phyloP scores from a whole-genome alignment of 2,113 vertebrate genomes.

The Ailuropoda melanoleuca region DNA sequence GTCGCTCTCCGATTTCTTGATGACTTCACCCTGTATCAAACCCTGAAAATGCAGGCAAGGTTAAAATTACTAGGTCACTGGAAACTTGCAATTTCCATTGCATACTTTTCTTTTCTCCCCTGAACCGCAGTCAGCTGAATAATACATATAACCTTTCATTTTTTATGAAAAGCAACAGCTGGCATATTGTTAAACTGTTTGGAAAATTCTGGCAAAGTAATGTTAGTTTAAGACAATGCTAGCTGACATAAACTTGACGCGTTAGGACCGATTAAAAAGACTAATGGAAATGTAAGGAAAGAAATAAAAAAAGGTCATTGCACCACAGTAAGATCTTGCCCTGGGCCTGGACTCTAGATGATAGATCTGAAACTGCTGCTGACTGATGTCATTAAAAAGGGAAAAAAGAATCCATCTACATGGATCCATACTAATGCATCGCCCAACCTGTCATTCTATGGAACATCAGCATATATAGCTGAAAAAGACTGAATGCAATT shows the following conservation, averaged over 20 bases:
- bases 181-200: conserved; percentile 53
- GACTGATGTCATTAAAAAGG: background rate
- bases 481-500: background rate
- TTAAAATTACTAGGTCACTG: background rate
- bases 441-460: background rate
- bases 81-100: background rate
- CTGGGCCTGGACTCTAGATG: conserved; percentile 45
- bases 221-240: conserved; percentile 65
- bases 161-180: conserved; percentile 67
- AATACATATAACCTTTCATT: conserved; percentile 57
- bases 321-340: background rate
- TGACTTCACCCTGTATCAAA: background rate
- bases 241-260: conserved; percentile 38
- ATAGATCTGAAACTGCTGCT: conserved; percentile 33
- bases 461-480: background rate
- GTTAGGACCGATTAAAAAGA: conserved; percentile 49
- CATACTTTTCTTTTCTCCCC: background rate
- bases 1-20: background rate
- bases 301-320: conserved; percentile 53
- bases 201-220: conserved; percentile 57
- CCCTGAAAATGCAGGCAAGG: background rate
- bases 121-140: background rate
- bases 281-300: background rate
- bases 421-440: background rate
- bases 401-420: conserved; percentile 28